Percentiles rank a stretch among this genome's conserved stretches.
phyloP scores from a whole-genome alignment of 2,888 invertebrate genomes.

The Xanthorhoe spadicearia region DNA sequence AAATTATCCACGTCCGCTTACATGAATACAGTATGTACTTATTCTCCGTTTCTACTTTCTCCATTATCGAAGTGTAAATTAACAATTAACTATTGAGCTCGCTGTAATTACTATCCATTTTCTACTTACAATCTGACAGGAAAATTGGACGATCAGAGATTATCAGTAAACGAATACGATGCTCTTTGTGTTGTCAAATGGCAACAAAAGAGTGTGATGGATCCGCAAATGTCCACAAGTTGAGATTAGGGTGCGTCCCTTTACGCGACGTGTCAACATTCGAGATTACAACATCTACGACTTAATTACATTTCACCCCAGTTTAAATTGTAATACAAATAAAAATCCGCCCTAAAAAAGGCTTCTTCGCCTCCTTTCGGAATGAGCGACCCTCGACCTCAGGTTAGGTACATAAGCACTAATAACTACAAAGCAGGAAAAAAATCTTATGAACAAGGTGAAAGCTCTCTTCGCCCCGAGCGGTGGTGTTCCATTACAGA shows the following conservation, averaged over 20 bases:
- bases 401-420: slow-evolving; percentile 48
- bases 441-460: slow-evolving; percentile 66
- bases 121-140: slow-evolving; percentile 41
- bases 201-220: slow-evolving; percentile 41
- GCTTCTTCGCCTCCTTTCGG: slow-evolving; percentile 5
- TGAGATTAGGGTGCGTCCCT: slow-evolving; percentile 51
- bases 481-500: slow-evolving; percentile 73
- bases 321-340: slow-evolving; percentile 43
- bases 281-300: slow-evolving; percentile 58
- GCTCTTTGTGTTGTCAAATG: slow-evolving; percentile 40
- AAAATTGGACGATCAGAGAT: slow-evolving; percentile 39
- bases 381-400: slow-evolving; percentile 24
- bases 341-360: slow-evolving; percentile 29
- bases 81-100: slow-evolving; percentile 31
- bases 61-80: slow-evolving; percentile 30
- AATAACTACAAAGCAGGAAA: slow-evolving; percentile 73
- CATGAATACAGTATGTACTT: slow-evolving; percentile 4
- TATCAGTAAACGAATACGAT: slow-evolving; percentile 32
- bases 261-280: slow-evolving; percentile 61
- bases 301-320: slow-evolving; percentile 47
- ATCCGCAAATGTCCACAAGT: slow-evolving; percentile 38
- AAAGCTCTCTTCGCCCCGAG: slow-evolving; percentile 74
- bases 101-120: slow-evolving; percentile 30
- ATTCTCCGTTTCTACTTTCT: slow-evolving; percentile 30
- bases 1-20: slow-evolving; percentile 1